Percentiles rank a stretch among this genome's conserved stretches.
phyloP scores from a whole-genome alignment of 1,140 invertebrate genomes.

The Macrobrachium nipponense region DNA sequence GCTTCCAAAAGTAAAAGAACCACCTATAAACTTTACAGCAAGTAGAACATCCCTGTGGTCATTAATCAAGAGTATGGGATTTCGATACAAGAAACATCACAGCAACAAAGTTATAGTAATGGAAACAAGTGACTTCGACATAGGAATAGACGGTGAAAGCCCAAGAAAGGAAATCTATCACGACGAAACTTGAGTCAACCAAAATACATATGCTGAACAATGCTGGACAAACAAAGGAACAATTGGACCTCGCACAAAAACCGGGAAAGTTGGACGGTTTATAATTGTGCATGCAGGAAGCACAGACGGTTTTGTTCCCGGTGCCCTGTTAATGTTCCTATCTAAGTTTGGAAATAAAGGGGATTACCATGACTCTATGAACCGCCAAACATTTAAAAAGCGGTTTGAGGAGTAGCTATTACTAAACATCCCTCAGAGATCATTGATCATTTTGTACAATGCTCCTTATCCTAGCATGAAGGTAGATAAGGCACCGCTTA shows the following conservation, averaged over 20 bases:
- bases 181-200: conserved; percentile 8
- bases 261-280: background rate
- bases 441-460: conserved; percentile 27
- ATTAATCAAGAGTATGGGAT: no score
- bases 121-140: background rate
- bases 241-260: background rate
- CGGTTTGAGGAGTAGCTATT: conserved; percentile 15
- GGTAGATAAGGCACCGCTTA: background rate
- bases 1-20: no score
- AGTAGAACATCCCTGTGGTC: no score
- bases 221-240: no score
- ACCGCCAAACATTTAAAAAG: background rate
- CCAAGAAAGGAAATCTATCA: conserved; percentile 13
- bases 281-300: conserved; percentile 15
- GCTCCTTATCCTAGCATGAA: conserved; percentile 19
- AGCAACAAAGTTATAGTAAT: conserved; percentile 14
- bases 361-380: background rate
- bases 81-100: background rate
- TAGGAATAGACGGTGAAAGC: background rate
- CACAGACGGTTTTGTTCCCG: conserved; percentile 9
- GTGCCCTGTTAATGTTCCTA: conserved; percentile 8
- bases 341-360: conserved; percentile 22
- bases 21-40: no score
- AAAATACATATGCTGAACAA: background rate
- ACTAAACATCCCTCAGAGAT: background rate